These are phyloP conservation scores for Zoroaster sp. DNA, from an alignment of 53 echinoderm and acorn worm species.

Conservation along the genomic window DNA sequence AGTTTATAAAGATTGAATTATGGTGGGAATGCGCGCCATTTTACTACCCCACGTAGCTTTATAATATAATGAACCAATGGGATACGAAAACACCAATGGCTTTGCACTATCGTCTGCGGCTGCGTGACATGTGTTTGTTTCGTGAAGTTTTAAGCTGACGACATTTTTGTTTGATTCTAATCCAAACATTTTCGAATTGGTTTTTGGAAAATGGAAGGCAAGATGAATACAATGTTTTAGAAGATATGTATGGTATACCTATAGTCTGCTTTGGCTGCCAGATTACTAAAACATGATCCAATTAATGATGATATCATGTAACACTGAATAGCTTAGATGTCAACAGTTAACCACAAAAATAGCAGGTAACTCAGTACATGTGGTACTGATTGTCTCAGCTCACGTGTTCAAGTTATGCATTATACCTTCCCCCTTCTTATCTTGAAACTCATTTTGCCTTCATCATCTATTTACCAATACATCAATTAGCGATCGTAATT, in stretches of 20 bases:
- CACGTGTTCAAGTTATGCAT: background rate
- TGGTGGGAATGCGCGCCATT: conserved; percentile 56
- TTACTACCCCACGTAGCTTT: conserved; percentile 45
- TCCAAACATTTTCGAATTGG: conserved; percentile 1
- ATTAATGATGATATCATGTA: background rate
- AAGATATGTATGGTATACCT: too few relatives aligned
- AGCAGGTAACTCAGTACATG: background rate
- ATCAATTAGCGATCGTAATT: conserved; percentile 47
- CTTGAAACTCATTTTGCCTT: background rate
- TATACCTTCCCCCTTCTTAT: background rate
- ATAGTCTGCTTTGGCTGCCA: too few relatives aligned
- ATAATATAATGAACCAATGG: conserved; percentile 9
- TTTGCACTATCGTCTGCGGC: background rate
- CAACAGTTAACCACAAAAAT: background rate
- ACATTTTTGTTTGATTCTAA: background rate
- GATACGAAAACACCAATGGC: background rate
- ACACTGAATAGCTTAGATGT: background rate
- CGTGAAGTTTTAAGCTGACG: background rate
- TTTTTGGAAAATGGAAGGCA: background rate
- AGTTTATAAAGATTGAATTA: conserved; percentile 58
- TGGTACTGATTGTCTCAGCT: background rate
- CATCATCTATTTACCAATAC: background rate
- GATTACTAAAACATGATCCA: too few relatives aligned
- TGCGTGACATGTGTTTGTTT: background rate
- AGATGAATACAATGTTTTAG: too few relatives aligned